Evolutionary conservation across 2,888 invertebrate genomes (phyloP).

Genomic region (Clusia tigrina): DNA sequence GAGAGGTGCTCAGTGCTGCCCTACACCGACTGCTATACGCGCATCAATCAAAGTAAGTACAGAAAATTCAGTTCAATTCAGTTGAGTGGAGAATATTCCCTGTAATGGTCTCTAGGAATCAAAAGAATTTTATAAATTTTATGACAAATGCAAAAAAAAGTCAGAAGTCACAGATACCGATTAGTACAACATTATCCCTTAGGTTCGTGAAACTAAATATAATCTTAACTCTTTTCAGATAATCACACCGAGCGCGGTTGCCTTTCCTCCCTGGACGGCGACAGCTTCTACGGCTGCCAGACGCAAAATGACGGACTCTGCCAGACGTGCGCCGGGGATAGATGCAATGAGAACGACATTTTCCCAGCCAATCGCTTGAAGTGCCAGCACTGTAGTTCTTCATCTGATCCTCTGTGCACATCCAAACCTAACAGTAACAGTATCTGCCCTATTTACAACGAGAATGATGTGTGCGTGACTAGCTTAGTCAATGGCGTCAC

Average conservation of each 20-base stretch:
- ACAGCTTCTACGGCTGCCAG: slow-evolving; percentile 48
- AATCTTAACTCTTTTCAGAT: too few relatives aligned
- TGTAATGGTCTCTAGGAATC: too few relatives aligned
- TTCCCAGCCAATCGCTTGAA: slow-evolving; percentile 46
- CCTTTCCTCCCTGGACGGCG: slow-evolving; percentile 38
- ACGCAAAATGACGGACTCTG: slow-evolving; percentile 43
- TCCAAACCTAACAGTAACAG: slow-evolving; percentile 43
- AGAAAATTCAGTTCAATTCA: neutral
- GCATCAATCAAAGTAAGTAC: slow-evolving; percentile 44
- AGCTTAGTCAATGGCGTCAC: slow-evolving; percentile 46
- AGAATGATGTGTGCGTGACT: slow-evolving; percentile 49
- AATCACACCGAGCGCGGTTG: slow-evolving; percentile 55
- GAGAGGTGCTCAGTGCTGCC: slow-evolving; percentile 47
- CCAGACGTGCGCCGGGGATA: slow-evolving; percentile 44
- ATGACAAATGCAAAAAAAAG: too few relatives aligned
- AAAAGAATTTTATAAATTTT: too few relatives aligned
- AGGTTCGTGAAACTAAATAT: too few relatives aligned
- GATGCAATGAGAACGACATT: slow-evolving; percentile 51
- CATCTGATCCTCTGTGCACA: slow-evolving; percentile 39
- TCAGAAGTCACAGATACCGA: too few relatives aligned
- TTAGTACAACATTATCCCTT: too few relatives aligned
- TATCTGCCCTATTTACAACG: slow-evolving; percentile 49
- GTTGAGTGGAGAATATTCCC: neutral
- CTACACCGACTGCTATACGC: slow-evolving; percentile 52
- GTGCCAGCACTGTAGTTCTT: slow-evolving; percentile 56